phyloP scores from a whole-genome alignment of 2,113 vertebrate species.

The Rhinoderma darwinii region DNA sequence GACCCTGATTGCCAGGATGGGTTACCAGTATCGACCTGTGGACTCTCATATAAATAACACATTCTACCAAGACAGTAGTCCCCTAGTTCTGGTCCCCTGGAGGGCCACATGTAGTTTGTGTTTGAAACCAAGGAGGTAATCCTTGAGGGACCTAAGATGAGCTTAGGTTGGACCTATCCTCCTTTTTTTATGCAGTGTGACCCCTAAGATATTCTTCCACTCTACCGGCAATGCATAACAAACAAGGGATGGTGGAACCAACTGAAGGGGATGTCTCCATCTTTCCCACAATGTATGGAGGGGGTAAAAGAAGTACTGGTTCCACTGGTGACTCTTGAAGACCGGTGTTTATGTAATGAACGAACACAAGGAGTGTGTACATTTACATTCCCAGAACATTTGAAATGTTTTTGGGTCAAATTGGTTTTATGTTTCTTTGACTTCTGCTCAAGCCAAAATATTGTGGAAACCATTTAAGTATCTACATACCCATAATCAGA shows the following conservation, averaged over 20 bases:
- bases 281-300: background rate
- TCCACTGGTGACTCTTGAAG: background rate
- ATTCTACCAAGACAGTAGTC: no score
- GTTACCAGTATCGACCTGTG: no score
- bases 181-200: background rate
- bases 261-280: background rate
- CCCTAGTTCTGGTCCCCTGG: no score
- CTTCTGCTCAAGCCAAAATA: background rate
- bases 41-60: no score
- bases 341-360: background rate
- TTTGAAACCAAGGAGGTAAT: no score
- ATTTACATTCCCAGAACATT: background rate
- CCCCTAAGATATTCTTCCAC: background rate
- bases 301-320: background rate
- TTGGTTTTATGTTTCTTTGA: background rate
- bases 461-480: background rate
- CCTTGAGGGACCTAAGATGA: no score
- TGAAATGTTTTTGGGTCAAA: background rate
- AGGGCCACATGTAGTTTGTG: no score
- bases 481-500: slow-evolving; percentile 17
- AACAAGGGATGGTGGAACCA: background rate
- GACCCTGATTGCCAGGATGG: no score
- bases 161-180: background rate
- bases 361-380: background rate
- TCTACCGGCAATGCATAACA: background rate